phyloP scores from a whole-genome alignment of 2,113 vertebrate species.

The Malurus elegans region DNA sequence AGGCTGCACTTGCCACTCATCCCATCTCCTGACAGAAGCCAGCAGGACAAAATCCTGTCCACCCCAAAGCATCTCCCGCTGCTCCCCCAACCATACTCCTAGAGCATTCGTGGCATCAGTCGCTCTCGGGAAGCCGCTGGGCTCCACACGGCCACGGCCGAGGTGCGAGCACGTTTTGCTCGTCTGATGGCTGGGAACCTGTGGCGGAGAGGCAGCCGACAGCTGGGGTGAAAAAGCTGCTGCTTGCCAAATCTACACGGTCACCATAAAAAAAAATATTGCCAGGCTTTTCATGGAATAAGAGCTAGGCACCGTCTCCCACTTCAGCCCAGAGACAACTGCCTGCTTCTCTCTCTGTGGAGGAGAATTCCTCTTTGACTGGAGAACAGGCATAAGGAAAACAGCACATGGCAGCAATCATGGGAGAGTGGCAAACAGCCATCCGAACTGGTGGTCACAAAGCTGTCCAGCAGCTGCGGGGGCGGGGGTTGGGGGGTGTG shows the following conservation, averaged over 20 bases:
- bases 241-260: background rate
- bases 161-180: rapidly evolving
- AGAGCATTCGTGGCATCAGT: background rate
- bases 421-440: constrained; percentile 51
- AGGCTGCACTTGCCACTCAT: background rate
- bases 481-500: too few species aligned
- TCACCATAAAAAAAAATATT: background rate
- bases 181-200: background rate
- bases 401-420: constrained; percentile 59
- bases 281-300: background rate
- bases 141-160: rapidly evolving
- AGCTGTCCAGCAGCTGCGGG: constrained; percentile 51
- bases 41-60: background rate
- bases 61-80: background rate
- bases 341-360: background rate
- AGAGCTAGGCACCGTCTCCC: background rate
- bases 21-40: background rate
- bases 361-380: constrained; percentile 12
- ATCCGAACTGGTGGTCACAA: constrained; percentile 54
- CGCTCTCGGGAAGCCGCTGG: rapidly evolving
- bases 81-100: rapidly evolving
- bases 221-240: background rate
- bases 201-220: background rate
- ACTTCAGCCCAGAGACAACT: constrained; percentile 8
- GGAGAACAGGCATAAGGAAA: background rate